phyloP scores from a whole-genome alignment of 1,140 invertebrate genomes.

The Pogonus chalceus region DNA sequence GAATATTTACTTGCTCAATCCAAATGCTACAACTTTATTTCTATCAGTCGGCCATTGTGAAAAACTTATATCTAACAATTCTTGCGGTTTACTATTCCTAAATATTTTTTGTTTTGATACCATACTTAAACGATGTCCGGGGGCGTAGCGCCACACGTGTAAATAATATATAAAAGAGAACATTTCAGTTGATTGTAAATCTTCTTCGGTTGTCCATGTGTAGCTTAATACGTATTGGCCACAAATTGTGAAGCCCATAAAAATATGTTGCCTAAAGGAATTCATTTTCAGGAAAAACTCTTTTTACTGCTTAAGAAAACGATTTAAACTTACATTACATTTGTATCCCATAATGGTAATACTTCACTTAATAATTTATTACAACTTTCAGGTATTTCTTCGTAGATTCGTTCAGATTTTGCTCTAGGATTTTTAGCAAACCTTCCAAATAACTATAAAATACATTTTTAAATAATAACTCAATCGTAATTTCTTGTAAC shows the following conservation, averaged over 20 bases:
- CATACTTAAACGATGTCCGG: slow-evolving; percentile 25
- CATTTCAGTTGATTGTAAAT: slow-evolving; percentile 16
- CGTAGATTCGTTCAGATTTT: slow-evolving; percentile 40
- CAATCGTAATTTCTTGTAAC: slow-evolving; percentile 10
- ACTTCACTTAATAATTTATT: slow-evolving; percentile 50
- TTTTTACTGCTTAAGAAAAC: too few relatives aligned
- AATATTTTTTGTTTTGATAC: slow-evolving; percentile 31
- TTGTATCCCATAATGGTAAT: slow-evolving; percentile 35
- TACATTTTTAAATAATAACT: slow-evolving; percentile 16
- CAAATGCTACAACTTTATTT: slow-evolving; percentile 33
- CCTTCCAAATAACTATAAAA: slow-evolving; percentile 28
- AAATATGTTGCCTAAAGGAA: slow-evolving; percentile 61
- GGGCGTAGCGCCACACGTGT: slow-evolving; percentile 31
- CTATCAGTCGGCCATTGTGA: slow-evolving; percentile 33
- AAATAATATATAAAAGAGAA: slow-evolving; percentile 28
- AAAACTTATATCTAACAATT: slow-evolving; percentile 29
- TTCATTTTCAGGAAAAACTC: too few relatives aligned
- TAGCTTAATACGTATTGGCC: slow-evolving; percentile 87
- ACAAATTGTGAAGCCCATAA: slow-evolving; percentile 88
- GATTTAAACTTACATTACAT: slow-evolving; percentile 32
- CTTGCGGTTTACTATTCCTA: slow-evolving; percentile 25
- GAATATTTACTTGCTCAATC: slow-evolving; percentile 25
- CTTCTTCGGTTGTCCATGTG: slow-evolving; percentile 31
- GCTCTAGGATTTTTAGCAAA: slow-evolving; percentile 27
- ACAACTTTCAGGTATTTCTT: slow-evolving; percentile 48